A percentile compares a stretch with the other conserved stretches of the same genome.
phyloP scores from a whole-genome alignment of 2,888 invertebrate species.

The Thecocarcelia acutangulata region DNA sequence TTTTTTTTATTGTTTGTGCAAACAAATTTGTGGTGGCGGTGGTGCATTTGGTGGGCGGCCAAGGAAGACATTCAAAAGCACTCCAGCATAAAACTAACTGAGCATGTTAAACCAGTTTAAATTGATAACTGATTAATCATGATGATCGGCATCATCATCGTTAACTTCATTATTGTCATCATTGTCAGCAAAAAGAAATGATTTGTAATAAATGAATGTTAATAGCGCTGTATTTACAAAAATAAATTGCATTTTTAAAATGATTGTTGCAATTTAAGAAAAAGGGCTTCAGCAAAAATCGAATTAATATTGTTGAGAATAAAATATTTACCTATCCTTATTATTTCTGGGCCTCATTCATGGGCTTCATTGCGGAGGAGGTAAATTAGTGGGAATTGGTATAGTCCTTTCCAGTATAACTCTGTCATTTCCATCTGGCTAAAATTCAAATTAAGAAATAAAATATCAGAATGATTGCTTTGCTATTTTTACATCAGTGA shows the following conservation, averaged over 20 bases:
- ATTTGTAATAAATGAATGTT: constrained; percentile 48
- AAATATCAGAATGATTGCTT: no score
- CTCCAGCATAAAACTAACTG: constrained; percentile 40
- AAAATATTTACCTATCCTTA: not conserved
- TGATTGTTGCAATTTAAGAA: constrained; percentile 1
- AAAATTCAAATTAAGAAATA: no score
- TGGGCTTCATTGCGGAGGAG: no score
- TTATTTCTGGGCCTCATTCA: no score
- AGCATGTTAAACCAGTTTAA: constrained; percentile 67
- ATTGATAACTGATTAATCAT: constrained; percentile 40
- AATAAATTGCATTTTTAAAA: constrained; percentile 3
- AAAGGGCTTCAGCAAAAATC: not conserved
- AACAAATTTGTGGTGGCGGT: constrained; percentile 4
- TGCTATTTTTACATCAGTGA: no score
- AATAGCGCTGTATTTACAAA: constrained; percentile 40
- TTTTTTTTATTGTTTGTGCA: constrained; percentile 11
- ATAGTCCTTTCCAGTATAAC: no score
- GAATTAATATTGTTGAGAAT: not conserved
- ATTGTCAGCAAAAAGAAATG: constrained; percentile 13
- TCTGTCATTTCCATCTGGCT: no score
- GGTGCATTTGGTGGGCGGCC: constrained; percentile 66
- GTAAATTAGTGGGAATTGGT: no score
- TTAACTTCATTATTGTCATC: constrained; percentile 28
- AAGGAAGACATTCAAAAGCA: constrained; percentile 68
- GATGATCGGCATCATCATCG: constrained; percentile 32